Conservation (phyloP, 2,888 invertebrate genomes). For the Pogonocherus hispidulus region DNA sequence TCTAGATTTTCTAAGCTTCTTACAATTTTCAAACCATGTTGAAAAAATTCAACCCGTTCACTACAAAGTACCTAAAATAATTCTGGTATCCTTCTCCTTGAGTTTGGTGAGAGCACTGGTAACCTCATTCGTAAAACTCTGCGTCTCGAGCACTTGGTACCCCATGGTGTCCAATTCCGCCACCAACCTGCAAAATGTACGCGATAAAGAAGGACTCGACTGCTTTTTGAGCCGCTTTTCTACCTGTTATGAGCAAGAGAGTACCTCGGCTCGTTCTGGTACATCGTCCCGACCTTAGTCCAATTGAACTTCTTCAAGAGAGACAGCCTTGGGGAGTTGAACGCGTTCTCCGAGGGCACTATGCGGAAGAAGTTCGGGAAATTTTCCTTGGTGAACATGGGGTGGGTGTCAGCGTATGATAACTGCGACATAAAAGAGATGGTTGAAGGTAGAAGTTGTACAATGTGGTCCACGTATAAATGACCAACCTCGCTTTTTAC, state of each 20-base stretch:
- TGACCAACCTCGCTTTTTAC: too few species aligned
- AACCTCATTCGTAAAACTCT: constrained; percentile 93
- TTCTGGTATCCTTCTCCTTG: constrained; percentile 92
- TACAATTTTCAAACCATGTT: too few species aligned
- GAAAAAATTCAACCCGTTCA: too few species aligned
- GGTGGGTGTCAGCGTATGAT: constrained; percentile 97
- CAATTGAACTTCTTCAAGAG: constrained; percentile 94
- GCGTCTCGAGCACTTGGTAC: constrained; percentile 88
- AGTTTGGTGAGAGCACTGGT: constrained; percentile 83
- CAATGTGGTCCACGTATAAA: too few species aligned
- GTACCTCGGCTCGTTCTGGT: constrained; percentile 95
- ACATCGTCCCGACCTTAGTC: constrained; percentile 97
- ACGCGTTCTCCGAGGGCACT: constrained; percentile 96
- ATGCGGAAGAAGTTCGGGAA: constrained; percentile 98
- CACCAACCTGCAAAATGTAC: constrained; percentile 73
- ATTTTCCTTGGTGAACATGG: constrained; percentile 93
- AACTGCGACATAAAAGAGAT: constrained; percentile 70
- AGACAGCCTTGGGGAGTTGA: constrained; percentile 91
- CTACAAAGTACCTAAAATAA: constrained; percentile 85
- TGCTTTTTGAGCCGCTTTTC: not conserved
- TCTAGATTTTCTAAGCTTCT: too few species aligned
- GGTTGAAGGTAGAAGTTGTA: too few species aligned
- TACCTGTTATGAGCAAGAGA: constrained; percentile 78
- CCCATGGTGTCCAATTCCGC: constrained; percentile 87
- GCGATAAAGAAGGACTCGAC: not conserved